These are phyloP conservation scores for Leucania comma DNA, from an alignment of 2,888 invertebrate species.

Conservation along the genomic window DNA sequence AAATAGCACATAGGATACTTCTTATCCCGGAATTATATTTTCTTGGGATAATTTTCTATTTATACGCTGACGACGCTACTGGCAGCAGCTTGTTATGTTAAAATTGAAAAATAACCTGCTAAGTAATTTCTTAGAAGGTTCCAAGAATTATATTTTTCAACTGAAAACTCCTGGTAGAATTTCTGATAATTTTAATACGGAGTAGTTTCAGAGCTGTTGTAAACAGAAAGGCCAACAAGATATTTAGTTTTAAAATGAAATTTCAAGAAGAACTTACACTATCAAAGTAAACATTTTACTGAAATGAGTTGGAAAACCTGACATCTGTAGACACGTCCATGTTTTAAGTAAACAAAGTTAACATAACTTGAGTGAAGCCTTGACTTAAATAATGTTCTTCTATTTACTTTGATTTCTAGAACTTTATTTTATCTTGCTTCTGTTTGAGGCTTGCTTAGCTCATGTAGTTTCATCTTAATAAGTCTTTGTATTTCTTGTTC, in stretches of 20 bases:
- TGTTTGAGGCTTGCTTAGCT: background rate
- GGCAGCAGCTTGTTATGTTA: background rate
- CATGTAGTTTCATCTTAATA: background rate
- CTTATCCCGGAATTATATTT: no score
- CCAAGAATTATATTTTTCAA: background rate
- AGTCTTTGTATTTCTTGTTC: background rate
- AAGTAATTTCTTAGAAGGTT: background rate
- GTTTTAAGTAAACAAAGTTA: slow-evolving; percentile 38
- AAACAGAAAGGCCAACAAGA: slow-evolving; percentile 3
- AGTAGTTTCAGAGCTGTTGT: background rate
- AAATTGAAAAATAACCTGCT: background rate
- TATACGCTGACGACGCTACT: background rate
- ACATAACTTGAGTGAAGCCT: slow-evolving; percentile 30
- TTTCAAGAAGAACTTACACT: slow-evolving; percentile 10
- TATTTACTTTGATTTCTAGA: slow-evolving; percentile 38
- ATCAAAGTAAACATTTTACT: slow-evolving; percentile 42
- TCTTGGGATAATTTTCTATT: no score
- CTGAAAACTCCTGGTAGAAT: background rate
- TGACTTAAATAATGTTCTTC: slow-evolving; percentile 27
- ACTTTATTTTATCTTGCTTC: slow-evolving; percentile 11
- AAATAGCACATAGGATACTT: no score
- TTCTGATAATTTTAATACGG: slow-evolving; percentile 6
- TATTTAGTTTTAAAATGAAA: slow-evolving; percentile 19
- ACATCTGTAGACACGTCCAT: slow-evolving; percentile 49
- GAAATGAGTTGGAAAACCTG: slow-evolving; percentile 43